A percentile compares a stretch with the other conserved stretches of the same genome.
These are phyloP conservation scores for Megamerina dolium DNA, from an alignment of 2,888 invertebrate species.

Conservation along the genomic window DNA sequence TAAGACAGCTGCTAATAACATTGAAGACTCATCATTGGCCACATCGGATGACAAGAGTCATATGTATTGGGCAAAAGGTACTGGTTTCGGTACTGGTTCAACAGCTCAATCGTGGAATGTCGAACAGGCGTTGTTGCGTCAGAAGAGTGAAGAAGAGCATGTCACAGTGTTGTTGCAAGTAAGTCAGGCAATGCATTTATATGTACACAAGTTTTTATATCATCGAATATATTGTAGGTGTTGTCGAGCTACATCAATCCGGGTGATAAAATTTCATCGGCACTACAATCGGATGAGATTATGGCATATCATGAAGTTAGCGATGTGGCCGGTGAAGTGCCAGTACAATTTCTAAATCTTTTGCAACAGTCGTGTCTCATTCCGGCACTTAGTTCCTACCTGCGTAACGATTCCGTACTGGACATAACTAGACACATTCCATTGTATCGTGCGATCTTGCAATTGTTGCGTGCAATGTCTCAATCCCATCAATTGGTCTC, in stretches of 20 bases:
- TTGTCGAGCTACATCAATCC: conserved; percentile 85
- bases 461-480: conserved; percentile 71
- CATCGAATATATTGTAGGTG: conserved; percentile 52
- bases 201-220: not conserved
- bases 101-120: conserved; percentile 96
- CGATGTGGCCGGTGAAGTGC: conserved; percentile 53
- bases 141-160: conserved; percentile 88
- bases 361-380: conserved; percentile 77
- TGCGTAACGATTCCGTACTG: conserved; percentile 91
- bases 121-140: conserved; percentile 84
- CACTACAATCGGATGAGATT: conserved; percentile 43
- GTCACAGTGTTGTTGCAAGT: conserved; percentile 76
- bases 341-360: conserved; percentile 68
- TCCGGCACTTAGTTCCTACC: conserved; percentile 82
- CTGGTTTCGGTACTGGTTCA: conserved; percentile 93
- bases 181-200: conserved; percentile 4
- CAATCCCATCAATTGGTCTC: conserved; percentile 57
- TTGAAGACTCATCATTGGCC: conserved; percentile 43
- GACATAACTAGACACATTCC: conserved; percentile 97
- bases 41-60: conserved; percentile 67
- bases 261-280: conserved; percentile 52
- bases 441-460: conserved; percentile 78
- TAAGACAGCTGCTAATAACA: conserved; percentile 25
- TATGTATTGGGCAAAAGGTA: conserved; percentile 92
- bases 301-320: conserved; percentile 47